Conservation (phyloP, 2,113 vertebrate genomes). For the Ptyas mucosa region DNA sequence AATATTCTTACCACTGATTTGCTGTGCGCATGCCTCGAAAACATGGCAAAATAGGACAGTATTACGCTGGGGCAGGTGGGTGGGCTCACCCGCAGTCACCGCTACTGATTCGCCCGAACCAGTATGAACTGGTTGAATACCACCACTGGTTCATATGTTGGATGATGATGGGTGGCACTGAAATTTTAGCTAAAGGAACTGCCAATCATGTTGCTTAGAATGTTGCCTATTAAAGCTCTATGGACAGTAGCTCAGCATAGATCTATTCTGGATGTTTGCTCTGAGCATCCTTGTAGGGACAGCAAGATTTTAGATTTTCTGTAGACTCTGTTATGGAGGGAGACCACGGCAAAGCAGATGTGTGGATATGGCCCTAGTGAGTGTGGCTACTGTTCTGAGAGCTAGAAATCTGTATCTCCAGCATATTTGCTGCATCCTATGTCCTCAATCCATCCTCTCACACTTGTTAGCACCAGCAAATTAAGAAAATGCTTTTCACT, state of each 20-base stretch:
- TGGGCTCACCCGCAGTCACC: too few relatives aligned
- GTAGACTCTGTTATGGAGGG: neutral
- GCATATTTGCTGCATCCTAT: neutral
- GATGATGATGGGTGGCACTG: neutral
- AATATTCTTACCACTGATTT: too few relatives aligned
- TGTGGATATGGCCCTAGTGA: neutral
- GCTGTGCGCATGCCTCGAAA: too few relatives aligned
- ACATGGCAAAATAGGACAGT: too few relatives aligned
- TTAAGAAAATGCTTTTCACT: neutral
- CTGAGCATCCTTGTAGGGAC: neutral
- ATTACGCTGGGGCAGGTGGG: too few relatives aligned
- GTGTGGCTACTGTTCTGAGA: neutral
- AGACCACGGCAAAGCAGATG: neutral
- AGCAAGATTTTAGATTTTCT: neutral
- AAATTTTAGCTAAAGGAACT: neutral
- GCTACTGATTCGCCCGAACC: too few relatives aligned
- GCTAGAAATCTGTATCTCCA: neutral
- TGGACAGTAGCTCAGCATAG: neutral
- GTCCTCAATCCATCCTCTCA: neutral
- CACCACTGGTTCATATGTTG: neutral
- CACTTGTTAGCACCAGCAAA: neutral
- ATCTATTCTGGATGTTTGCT: neutral
- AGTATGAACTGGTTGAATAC: too few relatives aligned
- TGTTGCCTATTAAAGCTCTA: neutral
- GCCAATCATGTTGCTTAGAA: neutral